Evolutionary conservation across 2,113 vertebrate species (phyloP).

Genomic region (Bujurquina vittata): DNA sequence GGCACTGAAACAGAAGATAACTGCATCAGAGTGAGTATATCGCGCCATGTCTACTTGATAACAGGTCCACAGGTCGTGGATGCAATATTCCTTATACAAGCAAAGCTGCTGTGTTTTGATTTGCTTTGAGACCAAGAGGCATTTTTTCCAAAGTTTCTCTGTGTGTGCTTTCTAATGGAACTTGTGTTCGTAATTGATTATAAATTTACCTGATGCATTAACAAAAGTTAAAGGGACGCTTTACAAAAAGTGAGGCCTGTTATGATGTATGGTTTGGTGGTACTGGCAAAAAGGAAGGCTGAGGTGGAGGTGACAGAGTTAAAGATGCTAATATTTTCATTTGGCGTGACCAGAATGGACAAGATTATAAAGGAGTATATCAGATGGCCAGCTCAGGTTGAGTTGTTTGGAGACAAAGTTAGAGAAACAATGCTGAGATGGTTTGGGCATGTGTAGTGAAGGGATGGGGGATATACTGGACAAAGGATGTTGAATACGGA

Average conservation of each 20-base stretch:
- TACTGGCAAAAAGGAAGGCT: no score
- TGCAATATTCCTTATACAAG: neutral
- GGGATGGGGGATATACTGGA: neutral
- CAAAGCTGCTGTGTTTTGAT: neutral
- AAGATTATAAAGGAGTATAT: no score
- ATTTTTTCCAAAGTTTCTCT: neutral
- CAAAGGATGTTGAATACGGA: neutral
- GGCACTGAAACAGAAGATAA: conserved; percentile 93
- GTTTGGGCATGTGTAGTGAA: neutral
- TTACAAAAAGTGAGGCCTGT: neutral
- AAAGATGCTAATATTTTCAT: neutral
- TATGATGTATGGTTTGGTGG: neutral
- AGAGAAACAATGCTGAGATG: no score
- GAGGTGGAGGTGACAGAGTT: neutral
- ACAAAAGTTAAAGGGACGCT: neutral
- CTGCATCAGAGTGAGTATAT: conserved; percentile 91
- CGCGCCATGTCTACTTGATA: neutral
- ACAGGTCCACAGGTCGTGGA: neutral
- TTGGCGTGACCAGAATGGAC: no score
- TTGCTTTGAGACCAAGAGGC: neutral
- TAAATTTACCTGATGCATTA: neutral
- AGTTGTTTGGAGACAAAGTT: no score
- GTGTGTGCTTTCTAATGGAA: neutral
- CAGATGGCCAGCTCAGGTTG: no score
- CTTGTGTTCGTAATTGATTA: neutral